These are phyloP conservation scores for Platycercus adscitus DNA, from an alignment of 2,113 vertebrate genomes.

Conservation along the genomic window DNA sequence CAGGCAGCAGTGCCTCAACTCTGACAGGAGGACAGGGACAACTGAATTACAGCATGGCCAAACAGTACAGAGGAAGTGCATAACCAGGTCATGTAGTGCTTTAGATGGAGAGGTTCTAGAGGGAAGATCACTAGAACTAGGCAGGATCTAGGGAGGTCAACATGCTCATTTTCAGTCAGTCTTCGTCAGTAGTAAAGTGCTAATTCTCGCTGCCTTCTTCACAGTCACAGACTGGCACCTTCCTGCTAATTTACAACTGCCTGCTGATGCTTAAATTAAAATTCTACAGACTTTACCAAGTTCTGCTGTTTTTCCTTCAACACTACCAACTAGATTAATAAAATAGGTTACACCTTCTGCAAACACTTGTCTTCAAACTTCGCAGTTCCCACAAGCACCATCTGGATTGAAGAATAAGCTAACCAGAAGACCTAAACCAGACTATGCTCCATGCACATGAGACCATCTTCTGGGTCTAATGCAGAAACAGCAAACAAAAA, in stretches of 20 bases:
- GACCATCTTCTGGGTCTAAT: not conserved
- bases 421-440: not conserved
- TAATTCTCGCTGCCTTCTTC: not conserved
- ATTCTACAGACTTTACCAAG: not conserved
- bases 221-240: not conserved
- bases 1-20: not conserved
- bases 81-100: not conserved
- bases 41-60: not conserved
- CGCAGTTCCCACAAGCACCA: not conserved
- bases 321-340: not conserved
- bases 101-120: not conserved
- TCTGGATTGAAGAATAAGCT: not conserved
- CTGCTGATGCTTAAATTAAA: conserved; percentile 13
- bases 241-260: not conserved
- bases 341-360: not conserved
- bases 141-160: not conserved
- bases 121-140: not conserved
- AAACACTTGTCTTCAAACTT: not conserved
- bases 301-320: not conserved
- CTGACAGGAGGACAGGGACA: not conserved
- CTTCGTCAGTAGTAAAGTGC: not conserved
- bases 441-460: not conserved
- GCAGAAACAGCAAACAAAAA: not conserved
- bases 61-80: not conserved
- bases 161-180: not conserved